Percentiles rank a stretch among this genome's conserved stretches.
These are phyloP conservation scores for Amiota communis DNA, from an alignment of 2,888 invertebrate species.

Conservation along the genomic window DNA sequence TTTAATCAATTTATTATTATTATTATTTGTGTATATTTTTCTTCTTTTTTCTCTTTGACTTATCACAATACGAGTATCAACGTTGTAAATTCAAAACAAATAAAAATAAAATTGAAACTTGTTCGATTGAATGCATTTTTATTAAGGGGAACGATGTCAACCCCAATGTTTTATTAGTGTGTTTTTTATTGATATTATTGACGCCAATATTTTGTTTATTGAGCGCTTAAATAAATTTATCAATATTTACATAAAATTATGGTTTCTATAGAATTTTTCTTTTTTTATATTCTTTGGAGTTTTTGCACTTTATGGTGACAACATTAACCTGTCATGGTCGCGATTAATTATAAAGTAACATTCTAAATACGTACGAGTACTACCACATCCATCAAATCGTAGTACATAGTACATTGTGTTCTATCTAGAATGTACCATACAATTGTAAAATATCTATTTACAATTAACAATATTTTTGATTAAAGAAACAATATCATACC, in stretches of 20 bases:
- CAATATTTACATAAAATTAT: conserved; percentile 63
- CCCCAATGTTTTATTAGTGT: neutral
- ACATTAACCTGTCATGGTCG: conserved; percentile 19
- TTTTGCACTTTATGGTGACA: neutral
- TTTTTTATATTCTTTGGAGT: neutral
- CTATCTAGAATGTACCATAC: too few relatives aligned
- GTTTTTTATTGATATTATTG: conserved; percentile 13
- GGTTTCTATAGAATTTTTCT: conserved; percentile 29
- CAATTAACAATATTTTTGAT: too few relatives aligned
- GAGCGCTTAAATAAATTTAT: conserved; percentile 55
- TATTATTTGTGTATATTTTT: too few relatives aligned
- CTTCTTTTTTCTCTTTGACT: too few relatives aligned
- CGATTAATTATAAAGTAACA: conserved; percentile 6
- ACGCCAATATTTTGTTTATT: conserved; percentile 42
- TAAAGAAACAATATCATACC: too few relatives aligned
- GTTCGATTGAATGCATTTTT: conserved; percentile 10
- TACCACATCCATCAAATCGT: too few relatives aligned
- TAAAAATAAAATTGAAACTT: too few relatives aligned
- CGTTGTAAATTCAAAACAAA: too few relatives aligned
- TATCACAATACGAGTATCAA: too few relatives aligned
- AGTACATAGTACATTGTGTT: too few relatives aligned
- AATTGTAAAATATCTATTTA: too few relatives aligned
- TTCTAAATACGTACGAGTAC: too few relatives aligned
- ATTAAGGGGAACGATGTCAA: neutral
- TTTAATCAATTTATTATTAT: conserved; percentile 1